Percentiles rank a stretch among this genome's conserved stretches.
Evolutionary conservation across 92 coral and sea anemone genomes (phyloP).

Genomic region (Blastomussa wellsi): DNA sequence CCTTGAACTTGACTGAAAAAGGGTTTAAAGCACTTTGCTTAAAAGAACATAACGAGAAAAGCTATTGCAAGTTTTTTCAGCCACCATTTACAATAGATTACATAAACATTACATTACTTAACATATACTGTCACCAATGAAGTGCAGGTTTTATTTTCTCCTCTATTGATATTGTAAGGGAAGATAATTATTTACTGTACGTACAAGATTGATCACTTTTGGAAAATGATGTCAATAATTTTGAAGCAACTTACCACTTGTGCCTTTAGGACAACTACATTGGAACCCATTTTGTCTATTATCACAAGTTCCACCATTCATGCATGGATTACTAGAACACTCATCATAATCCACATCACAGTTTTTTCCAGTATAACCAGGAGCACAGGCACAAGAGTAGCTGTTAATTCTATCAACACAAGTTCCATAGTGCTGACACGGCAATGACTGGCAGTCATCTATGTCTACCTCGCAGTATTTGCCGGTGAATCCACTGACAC

Average conservation of each 20-base stretch:
- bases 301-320: constrained; percentile 71
- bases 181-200: too few relatives aligned
- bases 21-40: too few relatives aligned
- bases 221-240: not conserved
- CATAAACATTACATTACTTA: too few relatives aligned
- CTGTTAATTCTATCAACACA: constrained; percentile 76
- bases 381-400: constrained; percentile 64
- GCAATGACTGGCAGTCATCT: constrained; percentile 61
- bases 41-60: too few relatives aligned
- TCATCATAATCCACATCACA: constrained; percentile 68
- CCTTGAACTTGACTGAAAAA: too few relatives aligned
- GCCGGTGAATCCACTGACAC: constrained; percentile 70
- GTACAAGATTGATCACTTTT: not conserved
- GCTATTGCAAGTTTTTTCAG: too few relatives aligned
- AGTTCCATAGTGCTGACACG: constrained; percentile 69
- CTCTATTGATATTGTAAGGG: not conserved
- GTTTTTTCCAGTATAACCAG: constrained; percentile 71
- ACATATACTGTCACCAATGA: too few relatives aligned
- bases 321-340: constrained; percentile 75
- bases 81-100: too few relatives aligned
- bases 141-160: not conserved
- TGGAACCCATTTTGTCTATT: constrained; percentile 66
- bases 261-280: constrained; percentile 71
- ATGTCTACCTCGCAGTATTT: constrained; percentile 54
- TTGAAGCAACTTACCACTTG: constrained; percentile 59